Percentiles rank a stretch among this genome's conserved stretches.
phyloP scores from a whole-genome alignment of 2,888 invertebrate species.

The Mantis religiosa region DNA sequence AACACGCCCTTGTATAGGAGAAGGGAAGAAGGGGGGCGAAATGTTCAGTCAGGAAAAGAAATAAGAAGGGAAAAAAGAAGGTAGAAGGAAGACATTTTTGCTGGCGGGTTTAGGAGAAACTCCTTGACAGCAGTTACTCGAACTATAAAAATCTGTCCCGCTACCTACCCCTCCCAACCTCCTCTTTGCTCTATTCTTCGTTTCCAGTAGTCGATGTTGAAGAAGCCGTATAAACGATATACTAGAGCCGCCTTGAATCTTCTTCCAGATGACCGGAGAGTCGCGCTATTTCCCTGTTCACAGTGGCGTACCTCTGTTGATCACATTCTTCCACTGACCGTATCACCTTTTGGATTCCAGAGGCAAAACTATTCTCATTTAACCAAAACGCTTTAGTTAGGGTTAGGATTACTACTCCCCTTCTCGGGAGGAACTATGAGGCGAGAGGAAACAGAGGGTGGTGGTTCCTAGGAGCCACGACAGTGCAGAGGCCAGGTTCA shows the following conservation, averaged over 20 bases:
- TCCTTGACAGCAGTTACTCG: slow-evolving; percentile 4
- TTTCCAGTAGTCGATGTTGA: not conserved
- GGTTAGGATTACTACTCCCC: no score
- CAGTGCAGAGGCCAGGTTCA: no score
- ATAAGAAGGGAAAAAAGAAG: not conserved
- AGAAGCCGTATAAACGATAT: not conserved
- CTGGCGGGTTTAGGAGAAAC: not conserved
- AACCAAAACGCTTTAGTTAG: no score
- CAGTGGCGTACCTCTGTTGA: not conserved
- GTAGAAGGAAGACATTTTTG: not conserved
- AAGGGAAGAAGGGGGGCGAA: not conserved
- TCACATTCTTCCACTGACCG: no score
- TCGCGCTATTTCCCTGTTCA: not conserved
- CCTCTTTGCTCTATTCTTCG: not conserved
- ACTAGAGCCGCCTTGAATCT: not conserved
- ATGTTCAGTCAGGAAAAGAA: not conserved
- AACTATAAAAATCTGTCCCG: not conserved
- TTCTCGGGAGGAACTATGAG: no score
- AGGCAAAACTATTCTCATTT: no score
- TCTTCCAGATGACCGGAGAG: slow-evolving; percentile 1
- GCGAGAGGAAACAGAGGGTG: no score
- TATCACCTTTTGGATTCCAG: no score
- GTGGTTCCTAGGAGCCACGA: no score
- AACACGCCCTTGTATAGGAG: not conserved
- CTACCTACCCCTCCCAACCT: not conserved